A percentile compares a stretch with the other conserved stretches of the same genome.
Evolutionary conservation across 2,888 invertebrate species (phyloP).

Genomic region (Tenthredo amoena): DNA sequence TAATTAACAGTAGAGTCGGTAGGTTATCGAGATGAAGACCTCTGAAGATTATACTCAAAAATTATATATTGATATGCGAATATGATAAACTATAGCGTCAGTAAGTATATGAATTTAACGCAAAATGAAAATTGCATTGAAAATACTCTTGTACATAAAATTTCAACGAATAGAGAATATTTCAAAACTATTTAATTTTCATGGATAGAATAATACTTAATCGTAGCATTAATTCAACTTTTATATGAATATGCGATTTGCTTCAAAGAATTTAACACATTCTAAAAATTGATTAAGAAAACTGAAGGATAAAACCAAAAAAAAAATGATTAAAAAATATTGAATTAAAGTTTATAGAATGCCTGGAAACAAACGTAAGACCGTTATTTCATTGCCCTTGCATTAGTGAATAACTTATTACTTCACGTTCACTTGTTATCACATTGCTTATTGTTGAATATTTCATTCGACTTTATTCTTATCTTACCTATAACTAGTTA

Average conservation of each 20-base stretch:
- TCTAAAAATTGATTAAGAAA: not conserved
- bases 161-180: not conserved
- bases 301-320: not conserved
- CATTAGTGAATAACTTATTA: not conserved
- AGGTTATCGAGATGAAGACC: not conserved
- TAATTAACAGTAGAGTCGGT: not conserved
- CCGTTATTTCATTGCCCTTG: not conserved
- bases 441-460: not conserved
- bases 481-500: not conserved
- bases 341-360: not conserved
- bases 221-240: not conserved
- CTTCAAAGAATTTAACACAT: not conserved
- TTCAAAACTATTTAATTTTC: not conserved
- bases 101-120: not conserved
- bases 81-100: not conserved
- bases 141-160: constrained; percentile 27
- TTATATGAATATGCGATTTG: not conserved
- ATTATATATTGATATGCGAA: not conserved
- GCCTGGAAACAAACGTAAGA: not conserved
- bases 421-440: not conserved
- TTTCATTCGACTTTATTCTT: not conserved
- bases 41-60: not conserved
- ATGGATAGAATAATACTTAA: not conserved
- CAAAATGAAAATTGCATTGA: not conserved
- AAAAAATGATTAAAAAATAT: not conserved